A percentile compares a stretch with the other conserved stretches of the same genome.
These are phyloP conservation scores for Trichechus manatus DNA, from an alignment of 2,113 vertebrate species.

Conservation along the genomic window DNA sequence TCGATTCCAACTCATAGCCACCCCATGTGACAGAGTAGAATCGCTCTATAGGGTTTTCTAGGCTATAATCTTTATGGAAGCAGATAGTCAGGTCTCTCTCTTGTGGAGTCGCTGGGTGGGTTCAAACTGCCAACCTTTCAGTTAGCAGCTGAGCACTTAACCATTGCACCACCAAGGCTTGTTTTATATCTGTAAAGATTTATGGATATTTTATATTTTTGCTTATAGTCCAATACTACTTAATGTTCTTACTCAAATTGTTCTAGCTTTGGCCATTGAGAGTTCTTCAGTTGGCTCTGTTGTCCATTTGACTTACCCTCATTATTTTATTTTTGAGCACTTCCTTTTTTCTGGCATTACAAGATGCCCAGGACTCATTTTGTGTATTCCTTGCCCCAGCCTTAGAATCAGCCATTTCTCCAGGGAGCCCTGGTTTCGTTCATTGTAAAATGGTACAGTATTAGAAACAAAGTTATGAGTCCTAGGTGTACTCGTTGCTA, in stretches of 20 bases:
- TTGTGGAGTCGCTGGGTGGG: no score
- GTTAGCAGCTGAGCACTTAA: no score
- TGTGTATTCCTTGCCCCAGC: background rate
- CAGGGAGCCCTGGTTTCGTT: background rate
- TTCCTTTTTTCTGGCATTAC: background rate
- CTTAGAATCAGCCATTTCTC: background rate
- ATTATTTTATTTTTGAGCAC: background rate
- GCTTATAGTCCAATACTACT: background rate
- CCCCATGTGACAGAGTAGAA: no score
- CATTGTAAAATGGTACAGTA: background rate
- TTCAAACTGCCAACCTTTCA: no score
- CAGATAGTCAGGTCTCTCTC: no score
- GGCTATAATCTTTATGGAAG: no score
- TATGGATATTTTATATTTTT: background rate
- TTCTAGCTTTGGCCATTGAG: background rate
- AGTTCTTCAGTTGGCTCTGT: background rate
- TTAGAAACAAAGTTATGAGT: background rate
- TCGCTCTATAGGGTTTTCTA: no score
- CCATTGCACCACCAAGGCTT: no score
- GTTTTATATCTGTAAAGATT: background rate
- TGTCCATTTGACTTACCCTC: background rate
- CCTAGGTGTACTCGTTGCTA: no score
- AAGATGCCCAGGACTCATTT: background rate
- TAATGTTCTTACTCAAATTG: background rate
- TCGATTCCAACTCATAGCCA: no score